phyloP scores from a whole-genome alignment of 2,888 invertebrate genomes.

The Drosophila fulvimacula region DNA sequence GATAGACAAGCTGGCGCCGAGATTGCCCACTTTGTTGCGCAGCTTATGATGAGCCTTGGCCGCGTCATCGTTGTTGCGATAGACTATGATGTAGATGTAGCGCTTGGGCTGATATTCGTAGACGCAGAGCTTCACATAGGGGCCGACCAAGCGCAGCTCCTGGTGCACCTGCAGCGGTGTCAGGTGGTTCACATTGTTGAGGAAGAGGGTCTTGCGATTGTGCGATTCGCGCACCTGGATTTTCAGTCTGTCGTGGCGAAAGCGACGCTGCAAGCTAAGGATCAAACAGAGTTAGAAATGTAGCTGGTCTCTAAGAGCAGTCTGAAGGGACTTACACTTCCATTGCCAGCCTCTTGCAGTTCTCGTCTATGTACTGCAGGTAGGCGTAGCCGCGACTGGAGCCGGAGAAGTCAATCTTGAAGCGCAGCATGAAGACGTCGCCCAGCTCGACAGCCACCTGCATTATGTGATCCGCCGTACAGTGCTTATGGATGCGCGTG shows the following conservation, averaged over 20 bases:
- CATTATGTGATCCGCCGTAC: constrained; percentile 57
- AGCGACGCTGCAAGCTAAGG: constrained; percentile 56
- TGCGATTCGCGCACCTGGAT: constrained; percentile 61
- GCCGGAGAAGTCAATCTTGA: constrained; percentile 73
- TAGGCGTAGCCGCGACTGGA: constrained; percentile 78
- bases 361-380: constrained; percentile 72
- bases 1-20: constrained; percentile 34
- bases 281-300: background rate
- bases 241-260: constrained; percentile 18
- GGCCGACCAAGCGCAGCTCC: constrained; percentile 41
- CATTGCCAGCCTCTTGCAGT: constrained; percentile 49
- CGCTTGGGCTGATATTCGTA: constrained; percentile 35
- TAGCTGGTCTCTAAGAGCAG: background rate
- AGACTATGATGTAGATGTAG: constrained; percentile 69
- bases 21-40: background rate
- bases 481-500: constrained; percentile 36
- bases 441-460: constrained; percentile 66
- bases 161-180: constrained; percentile 61
- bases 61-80: constrained; percentile 76
- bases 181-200: constrained; percentile 33
- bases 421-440: constrained; percentile 75
- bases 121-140: constrained; percentile 62
- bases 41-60: constrained; percentile 61
- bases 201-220: constrained; percentile 65
- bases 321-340: constrained; percentile 46